Evolutionary conservation across 2,113 vertebrate species (phyloP).

Genomic region (Callaeas wilsoni): DNA sequence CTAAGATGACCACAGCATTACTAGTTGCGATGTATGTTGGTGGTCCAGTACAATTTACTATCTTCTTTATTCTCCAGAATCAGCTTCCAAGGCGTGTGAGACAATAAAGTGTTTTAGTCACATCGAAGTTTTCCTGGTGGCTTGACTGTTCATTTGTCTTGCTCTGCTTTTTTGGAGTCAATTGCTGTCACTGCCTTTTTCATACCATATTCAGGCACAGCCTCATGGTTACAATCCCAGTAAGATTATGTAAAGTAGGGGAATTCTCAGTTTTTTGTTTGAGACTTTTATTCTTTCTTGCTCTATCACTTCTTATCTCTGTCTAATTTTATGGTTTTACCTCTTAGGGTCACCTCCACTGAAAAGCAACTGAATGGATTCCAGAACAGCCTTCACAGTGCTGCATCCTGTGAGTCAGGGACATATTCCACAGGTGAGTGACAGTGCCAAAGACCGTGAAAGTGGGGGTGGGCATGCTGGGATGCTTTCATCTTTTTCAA

Average conservation of each 20-base stretch:
- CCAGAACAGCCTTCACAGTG: slow-evolving; percentile 55
- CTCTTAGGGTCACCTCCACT: slow-evolving; percentile 49
- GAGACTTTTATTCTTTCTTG: neutral
- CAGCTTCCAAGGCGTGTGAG: neutral
- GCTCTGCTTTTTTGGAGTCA: neutral
- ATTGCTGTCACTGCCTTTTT: neutral
- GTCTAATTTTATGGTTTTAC: slow-evolving; percentile 52
- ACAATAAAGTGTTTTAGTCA: neutral
- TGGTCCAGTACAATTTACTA: neutral
- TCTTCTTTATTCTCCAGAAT: neutral
- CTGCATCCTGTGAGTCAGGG: slow-evolving; percentile 47
- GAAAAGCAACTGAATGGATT: slow-evolving; percentile 66
- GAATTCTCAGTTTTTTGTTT: neutral
- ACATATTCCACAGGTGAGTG: slow-evolving; percentile 69
- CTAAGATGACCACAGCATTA: neutral
- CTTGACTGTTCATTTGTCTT: neutral
- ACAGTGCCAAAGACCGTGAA: neutral
- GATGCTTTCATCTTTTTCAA: slow-evolving; percentile 3
- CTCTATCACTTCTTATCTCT: neutral
- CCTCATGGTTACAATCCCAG: neutral
- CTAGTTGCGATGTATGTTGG: neutral
- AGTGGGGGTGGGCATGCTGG: neutral
- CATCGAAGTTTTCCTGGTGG: neutral
- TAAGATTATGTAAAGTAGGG: neutral
- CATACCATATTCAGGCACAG: neutral